Percentiles rank a stretch among this genome's conserved stretches.
Evolutionary conservation across 1,140 invertebrate genomes (phyloP).

Genomic region (Leucophenga varia): DNA sequence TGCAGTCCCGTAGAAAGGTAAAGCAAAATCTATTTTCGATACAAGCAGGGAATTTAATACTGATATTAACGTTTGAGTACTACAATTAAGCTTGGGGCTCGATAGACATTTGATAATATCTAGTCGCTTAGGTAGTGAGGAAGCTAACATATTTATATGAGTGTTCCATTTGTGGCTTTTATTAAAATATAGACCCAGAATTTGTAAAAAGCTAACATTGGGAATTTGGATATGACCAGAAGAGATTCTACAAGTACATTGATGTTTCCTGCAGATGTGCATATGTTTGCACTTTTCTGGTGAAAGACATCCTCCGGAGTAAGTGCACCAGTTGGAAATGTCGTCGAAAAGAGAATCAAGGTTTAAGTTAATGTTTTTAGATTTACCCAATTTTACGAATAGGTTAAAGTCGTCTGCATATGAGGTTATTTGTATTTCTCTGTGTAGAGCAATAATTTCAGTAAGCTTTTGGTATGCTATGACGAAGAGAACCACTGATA

Average conservation of each 20-base stretch:
- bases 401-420: conserved; percentile 18
- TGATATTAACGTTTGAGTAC: not conserved
- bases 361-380: conserved; percentile 4
- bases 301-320: conserved; percentile 4
- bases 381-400: not conserved
- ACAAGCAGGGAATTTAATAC: conserved; percentile 1
- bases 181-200: conserved; percentile 10
- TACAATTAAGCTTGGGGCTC: conserved; percentile 8
- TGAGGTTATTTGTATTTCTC: conserved; percentile 1
- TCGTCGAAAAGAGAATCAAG: conserved; percentile 2
- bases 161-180: conserved; percentile 8
- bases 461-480: conserved; percentile 10
- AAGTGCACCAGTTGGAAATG: conserved; percentile 6
- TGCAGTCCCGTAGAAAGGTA: conserved; percentile 2
- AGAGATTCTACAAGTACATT: not conserved
- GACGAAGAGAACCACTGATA: conserved; percentile 11
- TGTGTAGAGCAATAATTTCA: conserved; percentile 9
- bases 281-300: conserved; percentile 15
- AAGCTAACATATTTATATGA: conserved; percentile 1
- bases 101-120: conserved; percentile 13
- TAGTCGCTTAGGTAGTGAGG: not conserved
- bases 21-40: conserved; percentile 7
- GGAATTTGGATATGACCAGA: not conserved
- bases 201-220: not conserved
- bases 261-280: conserved; percentile 12